These are phyloP conservation scores for Toxotes lorentzi DNA, from an alignment of 2,797 vertebrate genomes.

Conservation along the genomic window DNA sequence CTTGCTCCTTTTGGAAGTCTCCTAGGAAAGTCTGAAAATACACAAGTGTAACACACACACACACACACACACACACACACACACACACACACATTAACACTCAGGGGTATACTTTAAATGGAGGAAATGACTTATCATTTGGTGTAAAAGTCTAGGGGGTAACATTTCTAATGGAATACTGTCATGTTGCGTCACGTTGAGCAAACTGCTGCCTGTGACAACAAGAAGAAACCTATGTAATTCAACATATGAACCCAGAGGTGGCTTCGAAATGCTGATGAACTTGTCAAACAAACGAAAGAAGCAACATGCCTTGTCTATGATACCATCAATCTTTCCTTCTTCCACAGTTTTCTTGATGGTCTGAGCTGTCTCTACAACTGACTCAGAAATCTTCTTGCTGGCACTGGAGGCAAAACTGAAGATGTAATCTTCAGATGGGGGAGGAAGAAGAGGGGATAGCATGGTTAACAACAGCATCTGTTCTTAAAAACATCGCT, in stretches of 20 bases:
- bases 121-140: not conserved
- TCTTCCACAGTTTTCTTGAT: constrained; percentile 98
- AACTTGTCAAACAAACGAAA: not conserved
- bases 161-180: not conserved
- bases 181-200: not conserved
- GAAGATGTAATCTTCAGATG: constrained; percentile 89
- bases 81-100: not conserved
- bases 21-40: constrained; percentile 93
- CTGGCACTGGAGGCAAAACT: constrained; percentile 94
- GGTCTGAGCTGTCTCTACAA: constrained; percentile 94
- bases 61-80: not conserved
- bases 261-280: not conserved
- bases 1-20: constrained; percentile 98
- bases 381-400: constrained; percentile 95
- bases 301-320: constrained; percentile 89
- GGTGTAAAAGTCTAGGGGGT: too few species aligned
- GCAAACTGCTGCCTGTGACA: not conserved
- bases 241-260: fast-evolving
- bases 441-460: not conserved
- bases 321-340: constrained; percentile 95
- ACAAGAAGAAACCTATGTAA: not conserved
- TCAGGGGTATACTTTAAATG: not conserved
- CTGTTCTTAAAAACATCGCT: not conserved
- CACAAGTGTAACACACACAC: constrained; percentile 23
- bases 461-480: not conserved